A percentile compares a stretch with the other conserved stretches of the same genome.
These are phyloP conservation scores for Ibycter americanus DNA, from an alignment of 2,797 vertebrate species.

Conservation along the genomic window DNA sequence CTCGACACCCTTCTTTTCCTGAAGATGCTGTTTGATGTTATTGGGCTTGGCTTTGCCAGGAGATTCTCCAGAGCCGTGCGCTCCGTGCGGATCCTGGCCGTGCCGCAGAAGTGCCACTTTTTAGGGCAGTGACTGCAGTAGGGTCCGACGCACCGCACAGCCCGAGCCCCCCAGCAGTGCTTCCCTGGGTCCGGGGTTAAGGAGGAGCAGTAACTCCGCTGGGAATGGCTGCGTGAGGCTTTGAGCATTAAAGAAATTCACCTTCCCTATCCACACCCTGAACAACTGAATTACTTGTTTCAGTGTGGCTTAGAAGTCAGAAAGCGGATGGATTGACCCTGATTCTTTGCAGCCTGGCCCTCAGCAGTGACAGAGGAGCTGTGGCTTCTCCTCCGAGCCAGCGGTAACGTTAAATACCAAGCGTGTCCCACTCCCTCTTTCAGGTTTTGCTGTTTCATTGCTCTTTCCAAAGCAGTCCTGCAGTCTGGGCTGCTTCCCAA, in stretches of 20 bases:
- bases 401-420: accelerated
- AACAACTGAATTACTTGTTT: neutral
- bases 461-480: neutral
- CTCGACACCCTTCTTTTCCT: neutral
- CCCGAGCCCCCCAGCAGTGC: accelerated
- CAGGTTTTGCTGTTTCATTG: neutral
- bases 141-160: neutral
- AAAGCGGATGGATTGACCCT: neutral
- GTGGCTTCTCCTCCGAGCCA: neutral
- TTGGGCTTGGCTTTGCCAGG: neutral
- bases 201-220: neutral
- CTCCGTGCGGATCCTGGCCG: accelerated
- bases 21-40: neutral
- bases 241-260: neutral
- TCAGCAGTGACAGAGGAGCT: neutral
- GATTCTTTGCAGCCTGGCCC: neutral
- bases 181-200: accelerated
- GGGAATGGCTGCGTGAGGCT: neutral
- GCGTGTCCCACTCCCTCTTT: neutral
- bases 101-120: accelerated
- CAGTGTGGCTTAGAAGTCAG: neutral
- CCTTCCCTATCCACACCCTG: neutral
- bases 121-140: accelerated
- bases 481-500: neutral
- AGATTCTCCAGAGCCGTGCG: neutral